Evolutionary conservation across 2,113 vertebrate genomes (phyloP), one percentile per base, ranked within the genome.

Genomic region (Lethenteron camtschaticum): DNA sequence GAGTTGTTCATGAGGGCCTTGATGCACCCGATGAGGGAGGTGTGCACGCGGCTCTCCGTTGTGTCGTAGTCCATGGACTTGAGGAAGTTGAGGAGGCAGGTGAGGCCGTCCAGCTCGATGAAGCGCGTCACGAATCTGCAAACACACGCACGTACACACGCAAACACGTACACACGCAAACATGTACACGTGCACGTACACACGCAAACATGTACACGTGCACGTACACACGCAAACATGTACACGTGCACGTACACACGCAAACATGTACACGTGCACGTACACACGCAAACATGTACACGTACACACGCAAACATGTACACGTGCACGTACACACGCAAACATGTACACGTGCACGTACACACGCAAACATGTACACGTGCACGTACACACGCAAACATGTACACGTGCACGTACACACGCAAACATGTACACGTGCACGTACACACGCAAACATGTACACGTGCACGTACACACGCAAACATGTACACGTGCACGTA

Each of bases 1-100:
- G 95, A 95, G 83, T 99, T 99, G 83, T 99, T 99, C 95, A 99
- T 96, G 76, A 97, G 84, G 3, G 92, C 95, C 78, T 99, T 97
- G 79, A 99, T 91, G 79, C 95, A 99, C 56, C 95, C 95, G 55
- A 99, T 99, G 73, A 99, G 89, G 6, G 95, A 96, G 74, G 92
- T 97, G 84, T 99, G 95, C 83, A 99, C 92, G 76, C 87, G 90
- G 10, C 90, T 96, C 77, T 99, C 91, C 0, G 90, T 87, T 3
- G 90, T 97, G 82, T 96, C 95, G 4, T 94, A 95, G 84, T 97
- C 95, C 95, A 99, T 99, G 75, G 81, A 95, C 83, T 90, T 95
- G 74, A 96, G 81, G 72, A 99, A 99, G 79, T 96, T 96, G 69
- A 99, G 83, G 76, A 99, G 88, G 73, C 92, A 99, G 0, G 92